A percentile compares a stretch with the other conserved stretches of the same genome.
These are phyloP conservation scores for Takifugu ocellatus DNA, from an alignment of 2,797 vertebrate species.

Conservation along the genomic window DNA sequence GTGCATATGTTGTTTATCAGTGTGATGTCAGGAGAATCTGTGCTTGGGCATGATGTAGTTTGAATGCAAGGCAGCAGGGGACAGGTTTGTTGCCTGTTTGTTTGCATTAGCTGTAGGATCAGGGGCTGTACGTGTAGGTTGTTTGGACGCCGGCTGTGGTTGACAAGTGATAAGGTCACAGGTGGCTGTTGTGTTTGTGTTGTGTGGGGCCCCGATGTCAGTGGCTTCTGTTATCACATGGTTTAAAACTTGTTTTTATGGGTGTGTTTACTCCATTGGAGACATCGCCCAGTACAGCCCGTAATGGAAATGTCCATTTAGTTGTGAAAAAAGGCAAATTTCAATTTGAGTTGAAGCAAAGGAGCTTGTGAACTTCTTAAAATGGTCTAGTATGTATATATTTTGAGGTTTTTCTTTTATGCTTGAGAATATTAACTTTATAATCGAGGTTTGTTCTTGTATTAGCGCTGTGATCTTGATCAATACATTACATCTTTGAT, in stretches of 20 bases:
- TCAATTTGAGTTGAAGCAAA: no score
- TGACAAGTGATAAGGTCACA: constrained; percentile 40
- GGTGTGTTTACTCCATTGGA: background rate
- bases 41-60: background rate
- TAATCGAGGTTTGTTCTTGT: background rate
- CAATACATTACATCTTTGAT: no score
- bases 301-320: no score
- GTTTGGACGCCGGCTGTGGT: constrained; percentile 14
- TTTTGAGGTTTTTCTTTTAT: background rate
- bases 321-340: no score
- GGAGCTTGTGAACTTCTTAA: background rate
- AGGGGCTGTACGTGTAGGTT: constrained; percentile 19
- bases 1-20: no score
- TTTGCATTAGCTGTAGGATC: constrained; percentile 25
- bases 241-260: background rate
- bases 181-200: constrained; percentile 21
- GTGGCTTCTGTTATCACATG: background rate
- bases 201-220: constrained; percentile 21
- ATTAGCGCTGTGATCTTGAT: no score
- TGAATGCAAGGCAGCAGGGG: background rate
- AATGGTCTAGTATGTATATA: background rate
- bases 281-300: no score
- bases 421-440: background rate
- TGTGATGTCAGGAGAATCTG: no score
- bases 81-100: constrained; percentile 12